Percentiles rank a stretch among this genome's conserved stretches.
These are phyloP conservation scores for Paratrypauchen microcephalus DNA, from an alignment of 2,797 vertebrate species.

Conservation along the genomic window DNA sequence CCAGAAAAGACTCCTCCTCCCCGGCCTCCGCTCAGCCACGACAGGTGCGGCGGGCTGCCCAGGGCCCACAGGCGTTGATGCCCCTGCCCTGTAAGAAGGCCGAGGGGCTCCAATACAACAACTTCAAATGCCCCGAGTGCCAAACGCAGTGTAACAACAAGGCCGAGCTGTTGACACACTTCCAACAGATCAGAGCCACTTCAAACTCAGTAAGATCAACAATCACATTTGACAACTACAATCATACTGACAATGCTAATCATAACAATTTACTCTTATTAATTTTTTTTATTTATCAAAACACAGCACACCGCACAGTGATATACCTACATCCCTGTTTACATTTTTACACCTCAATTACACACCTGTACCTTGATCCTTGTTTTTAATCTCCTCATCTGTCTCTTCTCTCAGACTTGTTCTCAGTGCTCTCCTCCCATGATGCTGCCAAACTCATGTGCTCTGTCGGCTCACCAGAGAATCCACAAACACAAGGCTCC, in stretches of 20 bases:
- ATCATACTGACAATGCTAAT: too few species aligned
- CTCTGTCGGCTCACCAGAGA: slow-evolving; percentile 88
- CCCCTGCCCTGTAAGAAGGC: slow-evolving; percentile 75
- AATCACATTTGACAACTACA: neutral
- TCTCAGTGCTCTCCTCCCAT: slow-evolving; percentile 86
- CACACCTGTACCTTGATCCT: neutral
- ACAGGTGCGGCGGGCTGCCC: slow-evolving; percentile 70
- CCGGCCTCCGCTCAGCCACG: slow-evolving; percentile 60
- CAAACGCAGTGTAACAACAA: slow-evolving; percentile 88
- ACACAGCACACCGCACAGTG: too few species aligned
- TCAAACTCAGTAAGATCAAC: slow-evolving; percentile 75
- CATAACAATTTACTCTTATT: too few species aligned
- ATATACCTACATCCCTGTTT: too few species aligned
- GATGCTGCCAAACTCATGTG: slow-evolving; percentile 93
- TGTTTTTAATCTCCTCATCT: neutral
- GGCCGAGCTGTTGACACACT: slow-evolving; percentile 87
- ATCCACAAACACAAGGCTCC: slow-evolving; percentile 90
- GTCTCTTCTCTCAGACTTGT: slow-evolving; percentile 79
- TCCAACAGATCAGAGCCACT: slow-evolving; percentile 84
- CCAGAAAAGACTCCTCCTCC: slow-evolving; percentile 68
- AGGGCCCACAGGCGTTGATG: slow-evolving; percentile 82
- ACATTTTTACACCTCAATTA: too few species aligned
- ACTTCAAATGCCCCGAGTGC: slow-evolving; percentile 90
- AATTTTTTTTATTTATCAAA: too few species aligned
- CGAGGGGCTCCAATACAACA: slow-evolving; percentile 80